Evolutionary conservation across 1,140 invertebrate genomes (phyloP), one percentile per base, ranked within the genome.

Genomic region (Halesus radiatus): DNA sequence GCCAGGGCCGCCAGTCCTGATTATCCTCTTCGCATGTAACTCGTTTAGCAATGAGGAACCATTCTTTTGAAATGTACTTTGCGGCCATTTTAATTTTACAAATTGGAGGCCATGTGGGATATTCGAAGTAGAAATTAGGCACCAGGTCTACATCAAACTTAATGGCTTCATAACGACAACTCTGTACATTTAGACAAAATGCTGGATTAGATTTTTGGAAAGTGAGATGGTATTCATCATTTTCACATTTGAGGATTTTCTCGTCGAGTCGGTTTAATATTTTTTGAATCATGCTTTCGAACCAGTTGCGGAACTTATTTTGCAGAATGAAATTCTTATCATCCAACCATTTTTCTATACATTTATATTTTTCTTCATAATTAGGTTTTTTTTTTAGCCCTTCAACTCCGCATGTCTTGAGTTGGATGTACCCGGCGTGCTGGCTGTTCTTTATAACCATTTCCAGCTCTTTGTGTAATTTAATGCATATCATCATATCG

Each of bases 401-500:
- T 23, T 72, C 68, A 5, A 72, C 15, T 15, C 68, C 68, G 8
- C 3, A 18, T 6, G 37, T 72, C 18, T 72, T 72, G 37, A 72
- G 68, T 23, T 72, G 68, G 5, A 72, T 20, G 50, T 72, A 72
- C 1, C 7, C 68, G 18, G 3, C n/a, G 26, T 72, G 53, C 15
- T 1, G 15, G 6, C 37, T 52, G 18, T 72, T 52, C 4, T 23
- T 4, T 15, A 52, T 52, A 0, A 5, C 16, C 16, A 53, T 22
- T 13, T 20, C 1, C 3, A 70, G 32, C 45, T 72, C 68, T 6
- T 37, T 20, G 4, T 32, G 64, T 8, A 72, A 10, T 23, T 52
- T 45, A 18, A 72, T 72, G 20, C 68, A 72, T 15, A 72, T n/a
- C 68, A 72, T 72, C 68, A 72, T 72, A 23, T 72, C 68, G 50